phyloP scores from a whole-genome alignment of 2,113 vertebrate species.

The Atrichornis clamosus region DNA sequence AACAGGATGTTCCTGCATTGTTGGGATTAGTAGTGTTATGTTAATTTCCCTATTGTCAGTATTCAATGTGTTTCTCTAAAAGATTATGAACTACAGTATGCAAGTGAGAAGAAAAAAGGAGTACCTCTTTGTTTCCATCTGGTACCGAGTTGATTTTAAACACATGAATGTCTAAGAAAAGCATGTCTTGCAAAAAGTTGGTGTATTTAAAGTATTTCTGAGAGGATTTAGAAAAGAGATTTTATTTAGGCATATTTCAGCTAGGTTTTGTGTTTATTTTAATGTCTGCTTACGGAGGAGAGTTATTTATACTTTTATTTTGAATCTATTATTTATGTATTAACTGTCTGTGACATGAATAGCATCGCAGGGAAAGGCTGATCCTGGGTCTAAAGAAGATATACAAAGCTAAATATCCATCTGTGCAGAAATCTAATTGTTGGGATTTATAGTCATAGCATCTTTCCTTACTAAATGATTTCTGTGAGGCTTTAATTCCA shows the following conservation, averaged over 20 bases:
- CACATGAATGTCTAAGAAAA: background rate
- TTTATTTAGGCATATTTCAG: background rate
- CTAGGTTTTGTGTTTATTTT: background rate
- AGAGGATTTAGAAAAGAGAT: constrained; percentile 9
- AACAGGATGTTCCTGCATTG: background rate
- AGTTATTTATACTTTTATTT: background rate
- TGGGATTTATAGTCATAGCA: background rate
- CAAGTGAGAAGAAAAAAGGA: background rate
- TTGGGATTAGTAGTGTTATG: background rate
- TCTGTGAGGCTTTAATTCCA: background rate
- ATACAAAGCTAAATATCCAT: background rate
- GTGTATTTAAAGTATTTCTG: background rate
- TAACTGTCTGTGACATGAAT: background rate
- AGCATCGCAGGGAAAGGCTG: background rate
- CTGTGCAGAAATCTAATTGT: background rate
- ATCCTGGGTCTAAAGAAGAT: background rate
- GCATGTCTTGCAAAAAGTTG: background rate
- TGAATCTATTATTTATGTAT: background rate
- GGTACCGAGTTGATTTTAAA: background rate
- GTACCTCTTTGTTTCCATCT: background rate
- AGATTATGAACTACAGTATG: background rate
- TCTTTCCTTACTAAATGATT: background rate
- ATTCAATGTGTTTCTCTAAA: background rate
- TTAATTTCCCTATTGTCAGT: background rate
- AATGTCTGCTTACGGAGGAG: background rate